These are phyloP conservation scores for Anguilla pacifica DNA, from an alignment of 2,797 vertebrate genomes.

Conservation along the genomic window DNA sequence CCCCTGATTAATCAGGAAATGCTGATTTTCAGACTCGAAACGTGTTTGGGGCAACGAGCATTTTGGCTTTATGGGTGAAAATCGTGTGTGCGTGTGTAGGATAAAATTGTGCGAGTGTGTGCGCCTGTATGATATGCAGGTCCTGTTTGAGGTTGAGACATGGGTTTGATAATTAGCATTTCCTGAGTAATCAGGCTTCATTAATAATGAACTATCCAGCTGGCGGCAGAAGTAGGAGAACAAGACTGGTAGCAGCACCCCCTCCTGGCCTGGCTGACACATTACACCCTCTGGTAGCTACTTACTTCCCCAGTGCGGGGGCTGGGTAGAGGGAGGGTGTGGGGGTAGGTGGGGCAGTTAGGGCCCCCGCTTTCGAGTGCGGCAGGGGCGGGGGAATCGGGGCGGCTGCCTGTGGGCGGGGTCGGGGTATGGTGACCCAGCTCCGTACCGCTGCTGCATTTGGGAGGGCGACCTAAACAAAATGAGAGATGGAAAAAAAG, in stretches of 20 bases:
- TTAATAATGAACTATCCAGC: not conserved
- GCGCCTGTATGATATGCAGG: not conserved
- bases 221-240: not conserved
- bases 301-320: constrained; percentile 99
- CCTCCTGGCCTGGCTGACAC: constrained; percentile 32
- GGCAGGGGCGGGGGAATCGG: constrained; percentile 87
- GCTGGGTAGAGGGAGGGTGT: constrained; percentile 94
- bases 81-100: too few relatives aligned
- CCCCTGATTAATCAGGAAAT: too few relatives aligned
- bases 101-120: not conserved
- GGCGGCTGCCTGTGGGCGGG: constrained; percentile 90
- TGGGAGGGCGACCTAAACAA: constrained; percentile 99
- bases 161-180: too few relatives aligned
- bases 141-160: not conserved
- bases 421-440: constrained; percentile 93
- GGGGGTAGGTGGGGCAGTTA: constrained; percentile 85
- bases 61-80: too few relatives aligned
- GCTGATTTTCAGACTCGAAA: too few relatives aligned
- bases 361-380: constrained; percentile 84
- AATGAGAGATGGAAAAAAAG: constrained; percentile 66
- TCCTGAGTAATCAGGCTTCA: too few relatives aligned
- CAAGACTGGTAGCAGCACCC: not conserved
- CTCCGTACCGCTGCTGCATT: constrained; percentile 98
- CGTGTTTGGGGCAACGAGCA: too few relatives aligned
- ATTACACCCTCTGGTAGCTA: constrained; percentile 74